Conservation (phyloP, 2,113 vertebrate species). For the Ploceus nigricollis region DNA sequence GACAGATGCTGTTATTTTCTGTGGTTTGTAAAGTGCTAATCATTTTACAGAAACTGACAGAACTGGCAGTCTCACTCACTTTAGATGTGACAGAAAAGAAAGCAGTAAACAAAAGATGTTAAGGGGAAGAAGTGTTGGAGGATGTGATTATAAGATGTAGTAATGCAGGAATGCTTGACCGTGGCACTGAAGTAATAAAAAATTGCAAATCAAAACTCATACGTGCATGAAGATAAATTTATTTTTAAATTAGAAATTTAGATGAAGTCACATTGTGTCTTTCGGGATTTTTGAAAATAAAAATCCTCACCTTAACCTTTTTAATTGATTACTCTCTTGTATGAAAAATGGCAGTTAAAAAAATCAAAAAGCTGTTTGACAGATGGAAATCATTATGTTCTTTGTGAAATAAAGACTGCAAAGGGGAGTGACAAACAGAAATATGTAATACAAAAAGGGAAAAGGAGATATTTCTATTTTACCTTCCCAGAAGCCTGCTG, state of each 20-base stretch:
- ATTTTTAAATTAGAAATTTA: not conserved
- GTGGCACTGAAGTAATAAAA: not conserved
- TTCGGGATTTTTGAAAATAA: not conserved
- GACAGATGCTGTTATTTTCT: not conserved
- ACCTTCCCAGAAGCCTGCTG: not conserved
- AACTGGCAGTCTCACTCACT: not conserved
- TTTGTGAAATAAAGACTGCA: not conserved
- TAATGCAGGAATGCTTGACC: not conserved
- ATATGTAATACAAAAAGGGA: not conserved
- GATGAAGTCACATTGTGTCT: not conserved
- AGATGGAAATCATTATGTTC: not conserved
- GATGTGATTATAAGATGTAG: not conserved
- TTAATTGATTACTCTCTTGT: not conserved
- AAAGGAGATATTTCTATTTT: not conserved
- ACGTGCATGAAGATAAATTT: not conserved
- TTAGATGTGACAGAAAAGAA: not conserved
- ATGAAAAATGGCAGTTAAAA: not conserved
- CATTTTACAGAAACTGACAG: not conserved
- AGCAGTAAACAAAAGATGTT: not conserved
- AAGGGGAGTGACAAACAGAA: not conserved
- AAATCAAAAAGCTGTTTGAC: not conserved
- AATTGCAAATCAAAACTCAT: not conserved
- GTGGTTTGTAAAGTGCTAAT: not conserved
- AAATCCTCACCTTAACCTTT: not conserved
- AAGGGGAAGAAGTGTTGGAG: not conserved